Evolutionary conservation across 2,113 vertebrate genomes (phyloP).

Genomic region (Platysteira castanea): DNA sequence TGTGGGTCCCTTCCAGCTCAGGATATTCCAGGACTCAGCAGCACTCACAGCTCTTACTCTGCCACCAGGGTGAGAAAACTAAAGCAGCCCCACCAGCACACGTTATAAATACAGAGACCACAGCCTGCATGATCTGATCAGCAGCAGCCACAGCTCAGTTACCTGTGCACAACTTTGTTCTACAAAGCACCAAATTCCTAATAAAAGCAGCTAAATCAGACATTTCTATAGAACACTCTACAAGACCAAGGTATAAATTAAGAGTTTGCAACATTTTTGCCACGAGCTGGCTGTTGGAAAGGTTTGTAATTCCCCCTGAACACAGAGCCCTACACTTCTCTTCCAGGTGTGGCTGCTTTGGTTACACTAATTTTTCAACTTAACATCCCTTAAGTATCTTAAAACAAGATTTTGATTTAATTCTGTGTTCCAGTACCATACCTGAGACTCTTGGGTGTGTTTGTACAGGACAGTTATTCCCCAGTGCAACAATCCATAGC

Average conservation of each 20-base stretch:
- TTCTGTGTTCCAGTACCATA: neutral
- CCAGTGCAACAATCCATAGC: neutral
- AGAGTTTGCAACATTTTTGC: neutral
- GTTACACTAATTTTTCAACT: neutral
- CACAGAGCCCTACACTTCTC: no score
- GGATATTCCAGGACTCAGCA: neutral
- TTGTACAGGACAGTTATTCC: neutral
- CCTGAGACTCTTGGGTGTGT: neutral
- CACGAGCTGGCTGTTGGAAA: neutral
- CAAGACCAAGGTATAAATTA: neutral
- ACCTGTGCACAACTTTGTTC: neutral
- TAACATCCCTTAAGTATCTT: neutral
- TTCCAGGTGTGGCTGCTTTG: neutral
- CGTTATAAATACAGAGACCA: neutral
- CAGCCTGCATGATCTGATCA: fast-evolving
- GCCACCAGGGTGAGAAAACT: neutral
- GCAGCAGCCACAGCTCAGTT: neutral
- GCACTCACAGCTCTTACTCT: neutral
- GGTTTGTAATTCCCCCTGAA: neutral
- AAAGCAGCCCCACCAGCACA: fast-evolving
- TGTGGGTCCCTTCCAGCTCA: neutral
- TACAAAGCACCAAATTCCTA: neutral
- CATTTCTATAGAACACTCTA: neutral
- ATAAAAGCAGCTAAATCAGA: neutral
- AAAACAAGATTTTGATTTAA: neutral